Conservation (phyloP, 2,888 invertebrate species). For the Melinaea marsaeus region DNA sequence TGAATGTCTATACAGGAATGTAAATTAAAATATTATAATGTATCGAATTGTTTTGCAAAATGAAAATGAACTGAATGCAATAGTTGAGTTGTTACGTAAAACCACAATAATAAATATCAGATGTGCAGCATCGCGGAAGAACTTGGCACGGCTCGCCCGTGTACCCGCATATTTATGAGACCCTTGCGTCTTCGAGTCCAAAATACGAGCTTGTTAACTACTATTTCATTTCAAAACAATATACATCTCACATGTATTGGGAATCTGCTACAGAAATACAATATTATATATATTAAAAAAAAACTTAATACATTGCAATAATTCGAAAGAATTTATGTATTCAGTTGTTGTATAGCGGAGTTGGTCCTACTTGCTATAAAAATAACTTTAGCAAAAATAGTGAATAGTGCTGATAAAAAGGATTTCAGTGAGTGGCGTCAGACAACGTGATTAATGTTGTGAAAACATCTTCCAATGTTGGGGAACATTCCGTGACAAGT, state of each 20-base stretch:
- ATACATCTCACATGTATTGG: neutral
- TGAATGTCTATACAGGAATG: neutral
- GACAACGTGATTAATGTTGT: slow-evolving; percentile 24
- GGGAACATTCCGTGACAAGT: slow-evolving; percentile 5
- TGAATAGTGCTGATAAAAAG: slow-evolving; percentile 24
- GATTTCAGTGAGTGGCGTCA: slow-evolving; percentile 18
- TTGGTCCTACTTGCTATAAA: neutral
- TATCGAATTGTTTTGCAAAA: neutral
- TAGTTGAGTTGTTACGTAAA: slow-evolving; percentile 1
- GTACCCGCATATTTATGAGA: slow-evolving; percentile 7
- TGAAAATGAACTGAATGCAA: neutral
- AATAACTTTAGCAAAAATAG: neutral
- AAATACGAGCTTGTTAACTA: slow-evolving; percentile 5
- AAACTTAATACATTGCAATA: neutral
- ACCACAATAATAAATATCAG: slow-evolving; percentile 1
- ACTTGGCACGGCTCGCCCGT: slow-evolving; percentile 4
- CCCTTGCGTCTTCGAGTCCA: slow-evolving; percentile 1
- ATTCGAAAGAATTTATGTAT: neutral
- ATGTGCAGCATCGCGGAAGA: slow-evolving; percentile 8
- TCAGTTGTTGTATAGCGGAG: neutral
- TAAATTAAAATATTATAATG: neutral
- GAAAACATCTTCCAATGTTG: slow-evolving; percentile 5
- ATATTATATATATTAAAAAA: neutral
- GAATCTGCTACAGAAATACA: neutral
- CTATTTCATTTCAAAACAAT: slow-evolving; percentile 6